phyloP scores from a whole-genome alignment of 2,888 invertebrate genomes.

The Ormyrus pomaceus region DNA sequence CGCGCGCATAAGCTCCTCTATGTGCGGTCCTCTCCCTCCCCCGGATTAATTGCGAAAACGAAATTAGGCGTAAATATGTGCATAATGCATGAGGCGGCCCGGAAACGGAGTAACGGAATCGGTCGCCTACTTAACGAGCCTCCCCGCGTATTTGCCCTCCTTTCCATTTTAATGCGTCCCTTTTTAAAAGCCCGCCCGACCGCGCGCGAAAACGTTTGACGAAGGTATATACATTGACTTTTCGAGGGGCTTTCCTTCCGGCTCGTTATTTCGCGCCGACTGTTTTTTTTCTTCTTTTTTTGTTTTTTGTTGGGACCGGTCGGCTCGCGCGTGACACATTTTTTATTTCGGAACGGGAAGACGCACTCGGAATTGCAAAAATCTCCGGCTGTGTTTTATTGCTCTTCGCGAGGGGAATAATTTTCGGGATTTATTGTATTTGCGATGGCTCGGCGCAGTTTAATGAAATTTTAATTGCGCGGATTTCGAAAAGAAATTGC shows the following conservation, averaged over 20 bases:
- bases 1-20: neutral
- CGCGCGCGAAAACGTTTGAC: constrained; percentile 1
- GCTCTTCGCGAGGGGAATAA: no score
- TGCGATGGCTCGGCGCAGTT: no score
- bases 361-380: no score
- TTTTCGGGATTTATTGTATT: no score
- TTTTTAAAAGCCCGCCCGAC: neutral
- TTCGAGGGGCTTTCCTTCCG: neutral
- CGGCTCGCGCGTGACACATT: no score
- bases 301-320: no score
- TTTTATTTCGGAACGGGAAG: no score
- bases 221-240: neutral
- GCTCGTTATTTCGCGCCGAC: no score
- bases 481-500: no score
- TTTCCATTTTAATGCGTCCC: constrained; percentile 18
- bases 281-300: no score
- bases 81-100: constrained; percentile 49
- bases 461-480: no score
- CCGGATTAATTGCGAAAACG: constrained; percentile 47
- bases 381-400: no score
- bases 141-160: neutral
- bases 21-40: neutral
- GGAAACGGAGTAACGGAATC: neutral
- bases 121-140: neutral
- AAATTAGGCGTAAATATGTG: constrained; percentile 52